Evolutionary conservation across 2,113 vertebrate species (phyloP), one percentile per base, ranked within the genome.

Genomic region (Myotis yumanensis): DNA sequence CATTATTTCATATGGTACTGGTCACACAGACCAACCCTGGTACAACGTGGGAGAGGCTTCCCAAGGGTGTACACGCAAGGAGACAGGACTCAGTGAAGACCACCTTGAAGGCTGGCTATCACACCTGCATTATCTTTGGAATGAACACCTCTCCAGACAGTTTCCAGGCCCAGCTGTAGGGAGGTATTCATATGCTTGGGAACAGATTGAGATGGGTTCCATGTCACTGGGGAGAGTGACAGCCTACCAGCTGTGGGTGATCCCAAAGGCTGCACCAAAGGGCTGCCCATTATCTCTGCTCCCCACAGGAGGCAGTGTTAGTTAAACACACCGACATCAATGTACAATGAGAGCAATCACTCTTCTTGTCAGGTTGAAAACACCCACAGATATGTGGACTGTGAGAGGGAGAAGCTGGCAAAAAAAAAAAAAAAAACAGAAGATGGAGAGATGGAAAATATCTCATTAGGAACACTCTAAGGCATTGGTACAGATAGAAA

Each of bases 271-370:
- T 22, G 43, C 22, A 37, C 25, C 10, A 25, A 22, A 43, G 25
- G 62, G 17, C 14, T 37, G 2, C 0, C 0, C 0, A 0, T 28
- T 12, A 7, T 0, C 54, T 54, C 72, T 80, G 14, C 22, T 14
- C 32, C 4, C n/a, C 1, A 2, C 3, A 11, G 11, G 37, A 11
- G 11, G 3, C 0, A 0, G 5, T 17, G 2, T 8, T 46, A 35
- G 11, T 11, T 32, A 14, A 30, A 43, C 17, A 16, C 18, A 28
- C 28, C 37, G 11, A 20, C 1, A 12, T 32, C 11, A 23, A 14
- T 16, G 23, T 40, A 14, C 7, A 62, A 10, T 30, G 14, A 54
- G 0, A 28, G 37, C 43, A 17, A 59, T 64, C 11, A 11, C 71
- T 87, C 69, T 48, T n/a, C 28, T 64, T 28, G 15, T 30, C 79